Conservation (phyloP, 2,888 invertebrate genomes). For the Chaetoderma sp. region DNA sequence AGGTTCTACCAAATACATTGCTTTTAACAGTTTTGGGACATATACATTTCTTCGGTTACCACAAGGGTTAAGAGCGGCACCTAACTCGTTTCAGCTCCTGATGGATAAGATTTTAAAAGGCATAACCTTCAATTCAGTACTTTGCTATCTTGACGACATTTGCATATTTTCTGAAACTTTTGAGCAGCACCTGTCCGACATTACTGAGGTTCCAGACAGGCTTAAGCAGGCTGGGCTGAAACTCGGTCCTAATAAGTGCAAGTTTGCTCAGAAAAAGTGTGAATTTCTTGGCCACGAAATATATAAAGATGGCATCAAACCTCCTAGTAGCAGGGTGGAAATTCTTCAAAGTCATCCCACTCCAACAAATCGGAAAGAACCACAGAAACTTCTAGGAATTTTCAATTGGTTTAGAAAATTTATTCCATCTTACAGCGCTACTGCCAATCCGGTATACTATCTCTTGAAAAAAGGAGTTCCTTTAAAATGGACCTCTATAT, state of each 20-base stretch:
- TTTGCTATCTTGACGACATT: constrained; percentile 16
- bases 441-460: not conserved
- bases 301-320: not conserved
- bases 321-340: not conserved
- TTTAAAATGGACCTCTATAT: constrained; percentile 3
- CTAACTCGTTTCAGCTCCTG: constrained; percentile 11
- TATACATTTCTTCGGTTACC: constrained; percentile 12
- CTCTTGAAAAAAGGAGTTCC: not conserved
- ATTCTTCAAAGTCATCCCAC: constrained; percentile 7
- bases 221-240: not conserved
- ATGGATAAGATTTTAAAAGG: constrained; percentile 6
- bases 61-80: not conserved
- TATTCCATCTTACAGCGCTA: too few relatives aligned
- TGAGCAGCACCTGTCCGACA: not conserved
- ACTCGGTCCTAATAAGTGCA: constrained; percentile 6
- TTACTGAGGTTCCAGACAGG: not conserved
- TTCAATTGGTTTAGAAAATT: too few relatives aligned
- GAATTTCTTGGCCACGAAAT: constrained; percentile 9
- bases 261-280: not conserved
- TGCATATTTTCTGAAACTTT: constrained; percentile 10
- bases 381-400: constrained; percentile 4
- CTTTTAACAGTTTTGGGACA: constrained; percentile 8
- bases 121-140: not conserved
- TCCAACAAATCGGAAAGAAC: not conserved
- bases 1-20: not conserved